Conservation (phyloP, 2,797 vertebrate genomes). For the Syngnathus acus region DNA sequence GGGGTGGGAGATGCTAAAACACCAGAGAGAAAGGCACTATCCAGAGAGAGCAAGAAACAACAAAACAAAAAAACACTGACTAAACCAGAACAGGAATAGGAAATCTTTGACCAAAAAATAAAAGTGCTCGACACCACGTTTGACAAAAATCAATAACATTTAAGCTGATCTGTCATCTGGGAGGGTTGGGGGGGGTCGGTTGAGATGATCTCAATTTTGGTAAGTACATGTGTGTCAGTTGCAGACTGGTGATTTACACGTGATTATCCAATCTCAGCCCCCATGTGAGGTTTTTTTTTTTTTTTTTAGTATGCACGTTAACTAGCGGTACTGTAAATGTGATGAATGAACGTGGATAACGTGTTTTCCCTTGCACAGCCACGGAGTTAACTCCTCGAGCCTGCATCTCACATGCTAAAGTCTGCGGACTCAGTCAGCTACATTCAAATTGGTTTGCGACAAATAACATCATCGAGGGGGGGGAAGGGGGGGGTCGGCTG, state of each 20-base stretch:
- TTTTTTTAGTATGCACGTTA: constrained; percentile 22
- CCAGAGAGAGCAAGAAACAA: constrained; percentile 67
- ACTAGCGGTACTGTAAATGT: constrained; percentile 32
- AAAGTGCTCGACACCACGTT: constrained; percentile 69
- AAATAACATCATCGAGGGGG: constrained; percentile 58
- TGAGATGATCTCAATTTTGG: constrained; percentile 39
- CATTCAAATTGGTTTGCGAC: constrained; percentile 66
- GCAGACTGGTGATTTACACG: constrained; percentile 44
- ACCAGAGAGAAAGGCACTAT: constrained; percentile 91
- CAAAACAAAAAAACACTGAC: constrained; percentile 47
- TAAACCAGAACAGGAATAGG: constrained; percentile 21
- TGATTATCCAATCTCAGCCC: constrained; percentile 50
- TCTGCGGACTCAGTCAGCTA: constrained; percentile 61
- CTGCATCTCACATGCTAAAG: constrained; percentile 58
- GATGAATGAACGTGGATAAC: constrained; percentile 37
- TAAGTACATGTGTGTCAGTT: constrained; percentile 45
- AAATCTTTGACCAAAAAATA: constrained; percentile 23
- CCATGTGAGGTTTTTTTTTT: constrained; percentile 6
- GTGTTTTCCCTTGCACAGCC: constrained; percentile 51
- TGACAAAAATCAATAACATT: constrained; percentile 43
- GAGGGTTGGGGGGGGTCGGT: too few relatives aligned
- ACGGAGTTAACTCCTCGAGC: constrained; percentile 60
- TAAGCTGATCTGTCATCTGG: constrained; percentile 49
- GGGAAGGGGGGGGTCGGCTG: constrained; percentile 34
- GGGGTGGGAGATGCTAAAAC: constrained; percentile 66